Base-by-base conservation (phyloP, 2,113 vertebrate genomes). In the Pelvicachromis taeniatus region DNA sequence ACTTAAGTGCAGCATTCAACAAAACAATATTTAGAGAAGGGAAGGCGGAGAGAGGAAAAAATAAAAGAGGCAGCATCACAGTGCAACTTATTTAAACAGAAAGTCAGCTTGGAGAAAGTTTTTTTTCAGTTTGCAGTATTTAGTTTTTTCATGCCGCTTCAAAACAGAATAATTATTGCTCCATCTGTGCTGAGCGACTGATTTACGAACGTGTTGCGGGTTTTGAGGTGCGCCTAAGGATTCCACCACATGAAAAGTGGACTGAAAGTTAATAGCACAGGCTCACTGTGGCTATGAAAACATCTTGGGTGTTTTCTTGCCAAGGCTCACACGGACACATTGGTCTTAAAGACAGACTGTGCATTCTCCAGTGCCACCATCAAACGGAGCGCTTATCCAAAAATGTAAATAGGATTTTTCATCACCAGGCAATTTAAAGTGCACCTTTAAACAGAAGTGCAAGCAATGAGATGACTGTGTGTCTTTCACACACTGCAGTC, bases 121-220 rank as follows among this genome's bases (percentile, higher is more conserved):
- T 82, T 38, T 83, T 78, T 1, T 3, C 4, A 45, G 78, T 54
- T 45, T 23, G 50, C 40, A 17, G 55, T 77, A 55, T 85, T 85
- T 87, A 58, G 55, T 81, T 88, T 65, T 83, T 85, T 83, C 42
- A 45, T 81, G 53, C 78, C 16, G 35, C 79, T 84, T 85, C 21
- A 82, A 42, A 88, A 82, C 56, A 70, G 42, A 77, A 73, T 80
- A 45, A 85, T 84, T 33, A 42, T 26, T 70, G 14, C 77, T 80
- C 61, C 65, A 16, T 92, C 81, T 81, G 77, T 87, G 79, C 68
- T 21, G 56, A 80, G 80, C 53, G 4, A 56, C 91, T 91, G 92
- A 93, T 93, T 92, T 94, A 89, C 79, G 87, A 89, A 75, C 90
- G 75, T 94, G 94, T 92, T 93, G 94, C 53, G 93, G 94, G 80